Conservation (phyloP, 2,888 invertebrate species). For the Mimas tiliae region DNA sequence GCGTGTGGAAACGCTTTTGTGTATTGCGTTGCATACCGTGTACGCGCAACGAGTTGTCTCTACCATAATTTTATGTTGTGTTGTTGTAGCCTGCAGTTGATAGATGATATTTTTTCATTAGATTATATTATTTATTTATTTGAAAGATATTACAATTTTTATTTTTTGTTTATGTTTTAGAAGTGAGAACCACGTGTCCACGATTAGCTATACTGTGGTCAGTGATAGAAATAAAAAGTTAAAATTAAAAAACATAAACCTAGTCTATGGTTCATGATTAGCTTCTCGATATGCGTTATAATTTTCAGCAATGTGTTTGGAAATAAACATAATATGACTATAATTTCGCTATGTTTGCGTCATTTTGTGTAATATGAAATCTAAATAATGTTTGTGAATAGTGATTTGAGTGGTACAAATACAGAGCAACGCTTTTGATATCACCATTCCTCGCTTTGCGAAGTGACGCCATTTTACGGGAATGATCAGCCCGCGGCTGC, state of each 20-base stretch:
- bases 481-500: constrained; percentile 85
- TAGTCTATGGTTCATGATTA: constrained; percentile 78
- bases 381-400: constrained; percentile 64
- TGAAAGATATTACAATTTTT: neutral
- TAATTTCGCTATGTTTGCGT: constrained; percentile 59
- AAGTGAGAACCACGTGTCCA: constrained; percentile 59
- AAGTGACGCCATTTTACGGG: constrained; percentile 86
- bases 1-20: no score
- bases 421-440: constrained; percentile 70
- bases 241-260: constrained; percentile 54
- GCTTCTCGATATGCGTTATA: constrained; percentile 78
- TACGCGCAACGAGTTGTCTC: no score
- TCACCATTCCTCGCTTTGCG: constrained; percentile 78
- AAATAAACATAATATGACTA: constrained; percentile 74
- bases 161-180: constrained; percentile 52
- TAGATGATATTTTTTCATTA: no score
- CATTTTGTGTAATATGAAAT: constrained; percentile 53
- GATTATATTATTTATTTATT: no score
- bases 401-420: constrained; percentile 60
- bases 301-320: constrained; percentile 79
- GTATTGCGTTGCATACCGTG: no score
- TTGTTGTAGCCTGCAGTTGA: no score
- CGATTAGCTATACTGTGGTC: constrained; percentile 29
- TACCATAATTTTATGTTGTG: no score
- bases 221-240: constrained; percentile 54